phyloP scores from a whole-genome alignment of 1,140 invertebrate genomes.

The Drosophila nannoptera region DNA sequence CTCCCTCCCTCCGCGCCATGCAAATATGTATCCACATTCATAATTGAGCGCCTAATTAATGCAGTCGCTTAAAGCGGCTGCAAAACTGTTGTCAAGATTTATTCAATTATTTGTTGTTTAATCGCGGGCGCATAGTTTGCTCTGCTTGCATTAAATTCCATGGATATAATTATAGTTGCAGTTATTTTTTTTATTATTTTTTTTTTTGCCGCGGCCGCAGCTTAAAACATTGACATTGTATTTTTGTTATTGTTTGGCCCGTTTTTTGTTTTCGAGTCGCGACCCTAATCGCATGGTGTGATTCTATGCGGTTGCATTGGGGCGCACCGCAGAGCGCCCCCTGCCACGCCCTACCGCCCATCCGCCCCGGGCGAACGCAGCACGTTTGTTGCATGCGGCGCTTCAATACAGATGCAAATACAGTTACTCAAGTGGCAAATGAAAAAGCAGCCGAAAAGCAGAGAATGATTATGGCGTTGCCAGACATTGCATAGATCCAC shows the following conservation, averaged over 20 bases:
- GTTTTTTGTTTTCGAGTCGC: slow-evolving; percentile 23
- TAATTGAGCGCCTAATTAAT: slow-evolving; percentile 32
- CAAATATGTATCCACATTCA: slow-evolving; percentile 8
- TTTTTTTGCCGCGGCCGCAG: slow-evolving; percentile 21
- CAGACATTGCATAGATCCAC: background rate
- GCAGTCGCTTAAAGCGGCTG: slow-evolving; percentile 28
- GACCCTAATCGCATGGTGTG: slow-evolving; percentile 70
- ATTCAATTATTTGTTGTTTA: slow-evolving; percentile 20
- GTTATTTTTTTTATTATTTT: slow-evolving; percentile 1
- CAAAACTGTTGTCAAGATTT: slow-evolving; percentile 23
- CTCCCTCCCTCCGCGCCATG: background rate
- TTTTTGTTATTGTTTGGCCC: slow-evolving; percentile 19
- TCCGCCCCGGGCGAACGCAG: background rate
- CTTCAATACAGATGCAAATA: background rate
- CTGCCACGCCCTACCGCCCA: background rate
- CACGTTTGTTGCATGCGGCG: slow-evolving; percentile 11
- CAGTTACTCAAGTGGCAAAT: slow-evolving; percentile 26
- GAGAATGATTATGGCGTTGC: background rate
- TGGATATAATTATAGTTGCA: slow-evolving; percentile 13
- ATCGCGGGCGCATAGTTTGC: background rate
- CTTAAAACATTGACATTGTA: slow-evolving; percentile 23
- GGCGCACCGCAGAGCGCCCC: slow-evolving; percentile 43
- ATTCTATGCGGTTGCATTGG: slow-evolving; percentile 64
- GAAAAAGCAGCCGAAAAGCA: slow-evolving; percentile 13
- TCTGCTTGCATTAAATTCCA: slow-evolving; percentile 10